phyloP scores from a whole-genome alignment of 1,140 invertebrate species.

The Drosophila dunni region DNA sequence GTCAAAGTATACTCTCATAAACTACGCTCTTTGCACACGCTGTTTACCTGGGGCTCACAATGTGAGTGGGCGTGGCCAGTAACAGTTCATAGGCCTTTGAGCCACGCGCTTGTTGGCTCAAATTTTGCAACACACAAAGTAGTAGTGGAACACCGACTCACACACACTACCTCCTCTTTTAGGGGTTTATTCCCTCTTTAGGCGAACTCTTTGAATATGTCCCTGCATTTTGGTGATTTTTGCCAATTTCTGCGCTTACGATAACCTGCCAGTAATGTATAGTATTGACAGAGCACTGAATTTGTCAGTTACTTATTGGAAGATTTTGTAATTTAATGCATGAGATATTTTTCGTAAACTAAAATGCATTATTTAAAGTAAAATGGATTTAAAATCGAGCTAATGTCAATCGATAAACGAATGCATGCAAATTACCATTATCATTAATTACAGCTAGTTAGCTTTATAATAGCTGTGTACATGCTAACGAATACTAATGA shows the following conservation, averaged over 20 bases:
- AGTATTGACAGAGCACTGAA: no score
- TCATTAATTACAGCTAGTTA: constrained; percentile 33
- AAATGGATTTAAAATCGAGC: no score
- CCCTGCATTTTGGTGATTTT: constrained; percentile 47
- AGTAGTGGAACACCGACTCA: constrained; percentile 1
- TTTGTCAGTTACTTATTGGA: no score
- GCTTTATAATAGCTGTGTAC: constrained; percentile 32
- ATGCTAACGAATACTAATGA: constrained; percentile 16
- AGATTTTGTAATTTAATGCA: no score
- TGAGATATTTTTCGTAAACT: no score
- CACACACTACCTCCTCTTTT: constrained; percentile 1
- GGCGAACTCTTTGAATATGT: constrained; percentile 50
- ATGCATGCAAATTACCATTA: constrained; percentile 6
- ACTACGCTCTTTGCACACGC: not conserved
- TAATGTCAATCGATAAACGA: not conserved
- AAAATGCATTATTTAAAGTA: no score
- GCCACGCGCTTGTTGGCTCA: constrained; percentile 49
- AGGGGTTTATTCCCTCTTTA: not conserved
- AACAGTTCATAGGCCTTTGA: constrained; percentile 53
- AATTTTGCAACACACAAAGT: constrained; percentile 36
- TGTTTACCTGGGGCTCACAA: not conserved
- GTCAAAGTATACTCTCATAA: not conserved
- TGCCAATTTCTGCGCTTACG: not conserved
- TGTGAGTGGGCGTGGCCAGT: constrained; percentile 14
- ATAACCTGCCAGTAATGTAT: no score